These are phyloP conservation scores for Arothron firmamentum DNA, from an alignment of 2,113 vertebrate genomes.

Conservation along the genomic window DNA sequence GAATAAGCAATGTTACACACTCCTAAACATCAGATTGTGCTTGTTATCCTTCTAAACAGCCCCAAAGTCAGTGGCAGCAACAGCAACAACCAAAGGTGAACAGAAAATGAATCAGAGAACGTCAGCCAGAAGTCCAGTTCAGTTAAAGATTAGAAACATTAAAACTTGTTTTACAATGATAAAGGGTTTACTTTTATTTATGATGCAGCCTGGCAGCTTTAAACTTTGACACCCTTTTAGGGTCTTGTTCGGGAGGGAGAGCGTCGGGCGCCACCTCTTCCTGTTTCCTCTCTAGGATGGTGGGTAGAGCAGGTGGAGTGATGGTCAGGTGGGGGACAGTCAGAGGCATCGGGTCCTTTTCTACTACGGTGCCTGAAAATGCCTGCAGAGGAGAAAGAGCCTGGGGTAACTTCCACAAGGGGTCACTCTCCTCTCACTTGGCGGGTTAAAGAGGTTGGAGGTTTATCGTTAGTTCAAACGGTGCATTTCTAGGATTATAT, in stretches of 20 bases:
- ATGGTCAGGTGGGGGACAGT: slow-evolving; percentile 79
- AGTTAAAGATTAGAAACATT: slow-evolving; percentile 4
- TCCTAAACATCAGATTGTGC: slow-evolving; percentile 5
- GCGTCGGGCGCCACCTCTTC: slow-evolving; percentile 80
- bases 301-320: slow-evolving; percentile 82
- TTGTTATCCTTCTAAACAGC: slow-evolving; percentile 3
- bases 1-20: slow-evolving; percentile 7
- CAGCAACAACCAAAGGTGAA: not conserved
- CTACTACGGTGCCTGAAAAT: slow-evolving; percentile 94
- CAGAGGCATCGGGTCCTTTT: slow-evolving; percentile 86
- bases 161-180: not conserved
- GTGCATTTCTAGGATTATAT: not conserved
- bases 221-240: slow-evolving; percentile 83
- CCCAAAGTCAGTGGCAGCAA: not conserved
- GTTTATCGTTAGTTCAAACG: not conserved
- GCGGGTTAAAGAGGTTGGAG: not conserved
- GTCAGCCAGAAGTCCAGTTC: slow-evolving; percentile 1
- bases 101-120: not conserved
- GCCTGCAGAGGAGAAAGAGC: slow-evolving; percentile 73
- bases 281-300: slow-evolving; percentile 88
- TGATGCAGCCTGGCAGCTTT: slow-evolving; percentile 89
- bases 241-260: slow-evolving; percentile 67
- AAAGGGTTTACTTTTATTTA: slow-evolving; percentile 57
- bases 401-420: too few species aligned
- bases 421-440: not conserved